These are phyloP conservation scores for Malurus elegans DNA, from an alignment of 2,113 vertebrate genomes.

Conservation along the genomic window DNA sequence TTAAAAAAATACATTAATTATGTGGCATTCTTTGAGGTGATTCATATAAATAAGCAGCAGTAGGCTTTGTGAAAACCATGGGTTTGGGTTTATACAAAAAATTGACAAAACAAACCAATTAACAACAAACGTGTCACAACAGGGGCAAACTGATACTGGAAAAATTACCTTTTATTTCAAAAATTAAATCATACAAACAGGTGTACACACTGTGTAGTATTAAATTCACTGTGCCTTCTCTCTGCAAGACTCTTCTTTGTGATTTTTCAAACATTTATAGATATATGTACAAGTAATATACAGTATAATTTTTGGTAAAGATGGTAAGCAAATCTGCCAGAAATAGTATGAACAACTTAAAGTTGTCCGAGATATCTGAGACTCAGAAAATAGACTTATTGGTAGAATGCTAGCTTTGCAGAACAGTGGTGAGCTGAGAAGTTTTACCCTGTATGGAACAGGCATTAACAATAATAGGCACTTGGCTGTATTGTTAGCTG, in stretches of 20 bases:
- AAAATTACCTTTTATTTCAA: not conserved
- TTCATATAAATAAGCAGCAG: not conserved
- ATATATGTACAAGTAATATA: not conserved
- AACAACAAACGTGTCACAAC: not conserved
- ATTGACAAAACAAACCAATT: not conserved
- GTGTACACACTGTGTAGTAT: not conserved
- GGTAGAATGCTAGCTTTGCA: not conserved
- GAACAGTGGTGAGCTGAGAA: not conserved
- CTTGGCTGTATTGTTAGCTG: not conserved
- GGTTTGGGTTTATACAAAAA: not conserved
- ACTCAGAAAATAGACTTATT: not conserved
- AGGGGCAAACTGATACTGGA: not conserved
- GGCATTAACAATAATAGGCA: not conserved
- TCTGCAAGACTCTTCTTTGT: not conserved
- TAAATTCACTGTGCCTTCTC: not conserved
- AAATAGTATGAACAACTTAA: not conserved
- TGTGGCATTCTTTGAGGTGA: not conserved
- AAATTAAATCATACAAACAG: not conserved
- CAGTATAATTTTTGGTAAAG: not conserved
- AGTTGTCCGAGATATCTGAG: not conserved
- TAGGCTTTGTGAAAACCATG: not conserved
- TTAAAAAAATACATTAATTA: not conserved
- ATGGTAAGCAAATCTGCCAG: not conserved
- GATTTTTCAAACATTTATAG: not conserved
- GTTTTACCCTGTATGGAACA: not conserved